phyloP scores from a whole-genome alignment of 2,113 vertebrate genomes.

The Cynopterus brachyotis region DNA sequence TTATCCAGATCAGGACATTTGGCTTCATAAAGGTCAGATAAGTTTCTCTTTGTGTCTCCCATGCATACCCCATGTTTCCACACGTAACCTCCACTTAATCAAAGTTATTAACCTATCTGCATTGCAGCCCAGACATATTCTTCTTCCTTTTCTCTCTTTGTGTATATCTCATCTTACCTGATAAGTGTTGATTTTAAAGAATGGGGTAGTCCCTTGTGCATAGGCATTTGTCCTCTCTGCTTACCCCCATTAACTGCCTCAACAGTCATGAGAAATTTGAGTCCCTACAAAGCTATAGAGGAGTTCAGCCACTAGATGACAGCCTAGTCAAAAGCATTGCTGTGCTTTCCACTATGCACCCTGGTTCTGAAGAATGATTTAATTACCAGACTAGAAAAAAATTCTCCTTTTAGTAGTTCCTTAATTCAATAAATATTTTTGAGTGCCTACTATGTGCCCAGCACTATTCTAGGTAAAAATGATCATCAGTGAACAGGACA shows the following conservation, averaged over 20 bases:
- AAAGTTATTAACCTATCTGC: neutral
- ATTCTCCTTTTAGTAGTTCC: neutral
- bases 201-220: neutral
- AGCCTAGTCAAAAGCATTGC: neutral
- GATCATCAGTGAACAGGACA: neutral
- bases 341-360: fast-evolving
- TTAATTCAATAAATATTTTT: neutral
- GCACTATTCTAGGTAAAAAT: neutral
- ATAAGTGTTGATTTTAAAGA: neutral
- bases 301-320: slow-evolving; percentile 45
- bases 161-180: neutral
- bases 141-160: neutral
- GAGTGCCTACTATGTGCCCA: neutral
- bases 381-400: neutral
- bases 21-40: neutral
- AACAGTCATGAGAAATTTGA: neutral
- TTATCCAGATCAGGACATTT: neutral
- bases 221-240: neutral
- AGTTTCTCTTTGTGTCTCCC: neutral
- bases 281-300: neutral
- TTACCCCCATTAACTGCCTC: neutral
- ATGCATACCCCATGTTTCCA: neutral
- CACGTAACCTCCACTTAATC: no score
- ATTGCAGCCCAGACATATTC: neutral
- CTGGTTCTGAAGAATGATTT: neutral